These are phyloP conservation scores for Syrista parreyssii DNA, from an alignment of 2,888 invertebrate species.

Conservation along the genomic window DNA sequence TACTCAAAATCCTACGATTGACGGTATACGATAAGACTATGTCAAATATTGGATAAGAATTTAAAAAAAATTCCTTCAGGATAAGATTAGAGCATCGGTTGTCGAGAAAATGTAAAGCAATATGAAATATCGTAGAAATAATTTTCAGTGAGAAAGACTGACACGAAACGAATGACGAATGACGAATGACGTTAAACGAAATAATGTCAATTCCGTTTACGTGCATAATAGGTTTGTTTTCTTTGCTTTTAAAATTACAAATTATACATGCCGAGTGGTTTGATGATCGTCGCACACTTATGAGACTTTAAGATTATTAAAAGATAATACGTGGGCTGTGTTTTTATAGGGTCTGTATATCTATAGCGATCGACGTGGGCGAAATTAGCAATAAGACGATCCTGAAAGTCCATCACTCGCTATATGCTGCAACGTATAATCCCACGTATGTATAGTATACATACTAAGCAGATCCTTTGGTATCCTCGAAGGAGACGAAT, in stretches of 20 bases:
- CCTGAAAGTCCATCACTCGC: neutral
- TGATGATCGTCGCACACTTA: neutral
- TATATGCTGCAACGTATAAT: neutral
- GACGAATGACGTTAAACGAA: neutral
- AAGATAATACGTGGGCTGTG: slow-evolving; percentile 1
- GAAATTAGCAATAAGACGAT: neutral
- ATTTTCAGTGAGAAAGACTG: neutral
- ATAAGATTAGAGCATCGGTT: neutral
- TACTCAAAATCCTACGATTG: neutral
- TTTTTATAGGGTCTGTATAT: neutral
- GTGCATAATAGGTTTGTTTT: neutral
- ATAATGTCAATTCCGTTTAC: neutral
- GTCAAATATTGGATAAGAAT: neutral
- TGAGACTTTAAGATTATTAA: slow-evolving; percentile 19
- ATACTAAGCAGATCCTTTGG: neutral
- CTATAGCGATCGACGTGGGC: neutral
- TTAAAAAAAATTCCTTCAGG: neutral
- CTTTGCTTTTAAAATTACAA: neutral
- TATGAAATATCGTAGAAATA: neutral
- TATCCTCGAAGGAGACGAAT: neutral
- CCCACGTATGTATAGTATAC: neutral
- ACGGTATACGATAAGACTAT: neutral
- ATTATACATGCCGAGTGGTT: neutral
- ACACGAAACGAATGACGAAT: no score
- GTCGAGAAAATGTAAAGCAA: neutral